Conservation (phyloP, 92 coral and sea anemone genomes). For the Bergia puertoricense region DNA sequence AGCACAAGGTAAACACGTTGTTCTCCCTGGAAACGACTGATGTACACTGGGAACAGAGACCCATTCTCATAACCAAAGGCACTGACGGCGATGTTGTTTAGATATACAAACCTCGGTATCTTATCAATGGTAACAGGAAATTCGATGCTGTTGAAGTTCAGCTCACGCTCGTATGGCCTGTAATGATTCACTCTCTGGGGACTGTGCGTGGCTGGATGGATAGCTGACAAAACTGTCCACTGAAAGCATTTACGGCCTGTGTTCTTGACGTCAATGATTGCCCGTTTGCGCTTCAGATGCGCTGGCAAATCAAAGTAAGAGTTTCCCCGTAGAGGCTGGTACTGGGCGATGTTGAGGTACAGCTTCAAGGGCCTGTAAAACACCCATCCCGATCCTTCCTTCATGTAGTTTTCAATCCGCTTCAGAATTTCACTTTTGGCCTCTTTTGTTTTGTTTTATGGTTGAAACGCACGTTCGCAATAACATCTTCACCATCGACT, state of each 20-base stretch:
- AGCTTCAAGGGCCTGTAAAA: neutral
- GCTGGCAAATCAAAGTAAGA: neutral
- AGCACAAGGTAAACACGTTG: neutral
- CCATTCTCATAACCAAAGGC: slow-evolving; percentile 37
- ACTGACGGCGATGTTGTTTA: slow-evolving; percentile 27
- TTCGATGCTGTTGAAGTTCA: neutral
- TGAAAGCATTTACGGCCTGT: neutral
- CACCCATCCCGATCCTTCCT: slow-evolving; percentile 28
- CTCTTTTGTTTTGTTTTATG: neutral
- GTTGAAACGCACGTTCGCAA: slow-evolving; percentile 5
- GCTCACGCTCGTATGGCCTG: neutral
- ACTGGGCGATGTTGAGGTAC: neutral
- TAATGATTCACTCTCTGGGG: neutral
- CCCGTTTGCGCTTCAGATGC: neutral
- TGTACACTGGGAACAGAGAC: neutral
- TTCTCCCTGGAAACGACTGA: slow-evolving; percentile 18
- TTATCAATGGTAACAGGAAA: slow-evolving; percentile 24
- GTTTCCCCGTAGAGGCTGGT: neutral
- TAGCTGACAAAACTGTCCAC: neutral
- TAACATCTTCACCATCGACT: slow-evolving; percentile 11
- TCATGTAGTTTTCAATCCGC: slow-evolving; percentile 32
- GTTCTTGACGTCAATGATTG: neutral
- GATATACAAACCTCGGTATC: slow-evolving; percentile 21
- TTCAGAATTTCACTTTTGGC: slow-evolving; percentile 19
- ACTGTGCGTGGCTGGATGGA: neutral